Evolutionary conservation across 2,113 vertebrate genomes (phyloP).

Genomic region (Uropsilus gracilis): DNA sequence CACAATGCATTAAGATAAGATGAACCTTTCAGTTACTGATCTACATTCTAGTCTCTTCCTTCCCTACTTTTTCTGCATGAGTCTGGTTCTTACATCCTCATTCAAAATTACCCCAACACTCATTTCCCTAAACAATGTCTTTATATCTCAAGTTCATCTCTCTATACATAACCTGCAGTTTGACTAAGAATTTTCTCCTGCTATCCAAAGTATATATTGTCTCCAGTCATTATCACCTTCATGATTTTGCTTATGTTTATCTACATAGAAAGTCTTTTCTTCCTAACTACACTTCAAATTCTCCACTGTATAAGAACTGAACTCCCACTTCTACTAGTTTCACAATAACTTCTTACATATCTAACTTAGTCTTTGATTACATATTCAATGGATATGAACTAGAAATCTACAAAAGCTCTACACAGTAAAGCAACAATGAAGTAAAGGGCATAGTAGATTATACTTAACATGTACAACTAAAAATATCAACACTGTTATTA

Average conservation of each 20-base stretch:
- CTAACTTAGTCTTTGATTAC: slow-evolving; percentile 6
- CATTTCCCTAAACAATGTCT: not conserved
- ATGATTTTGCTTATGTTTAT: not conserved
- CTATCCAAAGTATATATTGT: not conserved
- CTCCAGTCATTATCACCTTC: not conserved
- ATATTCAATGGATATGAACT: not conserved
- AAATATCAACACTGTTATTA: slow-evolving; percentile 2
- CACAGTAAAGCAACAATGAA: not conserved
- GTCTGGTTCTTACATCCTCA: not conserved
- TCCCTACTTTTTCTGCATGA: not conserved
- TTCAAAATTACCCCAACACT: not conserved
- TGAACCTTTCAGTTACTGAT: not conserved
- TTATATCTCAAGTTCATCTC: not conserved
- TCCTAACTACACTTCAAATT: not conserved
- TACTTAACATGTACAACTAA: not conserved
- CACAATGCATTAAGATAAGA: not conserved
- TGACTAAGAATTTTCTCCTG: not conserved
- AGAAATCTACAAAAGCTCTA: not conserved
- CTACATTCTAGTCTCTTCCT: not conserved
- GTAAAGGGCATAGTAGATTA: not conserved
- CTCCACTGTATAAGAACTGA: not conserved
- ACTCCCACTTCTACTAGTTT: not conserved
- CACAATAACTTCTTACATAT: not conserved
- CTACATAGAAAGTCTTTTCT: not conserved
- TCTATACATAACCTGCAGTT: not conserved